Evolutionary conservation across 1,140 invertebrate species (phyloP), one percentile per base, ranked within the genome.

Genomic region (Hyles vespertilio): DNA sequence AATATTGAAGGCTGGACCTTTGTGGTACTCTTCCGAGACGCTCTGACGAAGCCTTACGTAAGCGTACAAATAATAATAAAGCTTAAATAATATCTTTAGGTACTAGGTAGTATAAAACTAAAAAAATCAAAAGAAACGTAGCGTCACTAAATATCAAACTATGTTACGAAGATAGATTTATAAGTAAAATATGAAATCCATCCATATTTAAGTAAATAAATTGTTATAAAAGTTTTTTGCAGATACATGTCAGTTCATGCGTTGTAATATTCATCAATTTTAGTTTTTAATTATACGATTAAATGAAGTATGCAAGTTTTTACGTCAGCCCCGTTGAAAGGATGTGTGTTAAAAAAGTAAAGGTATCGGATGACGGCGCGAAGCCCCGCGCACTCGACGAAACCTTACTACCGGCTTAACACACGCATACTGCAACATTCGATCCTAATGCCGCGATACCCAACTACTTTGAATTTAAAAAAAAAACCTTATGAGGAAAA

Each of bases 371-470:
- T 87, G 59, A 69, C 84, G 22, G 22, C 22, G 48, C 9, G 81
- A 84, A 87, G 81, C 82, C 84, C 60, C 61, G 55, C 61, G 56
- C 68, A 58, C 32, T 55, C 61, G 62, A 63, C 65, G 84, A 87
- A 87, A 79, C 84, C 84, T 70, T 87, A 87, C 70, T 77, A 72
- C 63, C 69, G 77, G 75, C 70, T 76, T 79, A 81, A 69, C 48
- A 61, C 62, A 61, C 43, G 61, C 61, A 63, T 51, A 60, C 54
- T 32, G 40, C 34, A 63, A 62, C 59, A 67, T 64, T 59, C 51
- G 65, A 66, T 65, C 68, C 68, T 69, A 66, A 63, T 69, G 36
- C 61, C 49, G 34, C 46, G 55, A 51, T 59, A 56, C 46, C 12
- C 3, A 22, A 22, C 22, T 22, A 22, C 22, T 22, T 22, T 22